Evolutionary conservation across 2,113 vertebrate species (phyloP), one percentile per base, ranked within the genome.

Genomic region (Silurus meridionalis): DNA sequence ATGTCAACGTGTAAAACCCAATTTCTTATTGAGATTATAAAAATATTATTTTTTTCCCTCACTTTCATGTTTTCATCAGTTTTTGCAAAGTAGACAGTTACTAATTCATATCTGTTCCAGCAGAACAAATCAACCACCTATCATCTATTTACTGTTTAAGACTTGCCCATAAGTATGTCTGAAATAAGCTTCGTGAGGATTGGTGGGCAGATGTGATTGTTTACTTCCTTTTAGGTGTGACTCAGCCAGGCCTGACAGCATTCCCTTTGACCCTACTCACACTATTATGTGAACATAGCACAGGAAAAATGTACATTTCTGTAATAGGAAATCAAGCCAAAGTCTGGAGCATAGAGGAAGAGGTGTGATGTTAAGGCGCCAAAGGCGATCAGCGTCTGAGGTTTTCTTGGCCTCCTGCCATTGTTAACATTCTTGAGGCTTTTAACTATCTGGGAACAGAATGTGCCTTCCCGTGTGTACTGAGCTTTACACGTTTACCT

Each of bases 341-440:
- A 63, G 87, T 83, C 83, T 72, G 72, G 83, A 87, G 88, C 89
- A 87, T 48, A 87, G 66, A 89, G 92, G 89, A 93, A 88, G 90
- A 86, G 87, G 90, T 86, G 90, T 90, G 87, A 89, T 86, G 66
- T 80, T 72, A 82, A 28, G 66, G 74, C 72, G 84, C 75, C 84
- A 82, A 8, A 71, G 89, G 85, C 25, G 55, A 66, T 82, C 0
- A 52, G 60, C 66, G 88, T 91, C 87, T 89, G 88, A 83, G 87
- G 90, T 71, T 89, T 87, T 89, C 85, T 87, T 91, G 92, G 93
- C 91, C 0, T 1, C 1, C 15, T 75, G 91, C 93, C 94, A 94
- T 90, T 90, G 88, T 87, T 92, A 94, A 94, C 93, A 95, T 96
- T 94, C 95, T 93, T 87, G 60, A 71, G 28, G 83, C 8, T 85